Base-by-base conservation (phyloP, 2,113 vertebrate species). In the Marmota monax region DNA sequence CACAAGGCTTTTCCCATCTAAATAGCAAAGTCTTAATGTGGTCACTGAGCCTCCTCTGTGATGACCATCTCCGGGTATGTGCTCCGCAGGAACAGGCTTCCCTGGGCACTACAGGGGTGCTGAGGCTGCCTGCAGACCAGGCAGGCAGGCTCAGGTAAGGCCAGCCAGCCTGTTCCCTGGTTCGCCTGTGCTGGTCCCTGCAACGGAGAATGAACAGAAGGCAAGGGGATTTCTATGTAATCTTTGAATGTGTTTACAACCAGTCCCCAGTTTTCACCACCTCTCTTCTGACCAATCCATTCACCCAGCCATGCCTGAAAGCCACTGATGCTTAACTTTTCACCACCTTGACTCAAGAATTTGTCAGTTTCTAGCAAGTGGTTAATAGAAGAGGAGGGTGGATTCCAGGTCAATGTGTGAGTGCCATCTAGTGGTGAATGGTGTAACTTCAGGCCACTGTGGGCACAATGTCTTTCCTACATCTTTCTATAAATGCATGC, bases 331-430 rank as follows among this genome's bases (percentile, higher is more conserved):
- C n/a, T 92, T 85, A 95, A 94, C 90, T 97, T 97, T 96, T 96
- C 96, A 94, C 92, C 96, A 97, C 97, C 73, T 96, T 25, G 82
- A 83, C 83, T 86, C 34, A 90, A 94, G 70, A 96, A 93, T 93
- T 91, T 91, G 83, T 96, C 92, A 18, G 83, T 91, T 96, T 89
- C 94, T 39, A 70, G 48, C 83, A 92, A 56, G 39, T 18, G 2
- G 39, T 93, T 73, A 45, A 10, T 34, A 74, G 74, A 22, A 67
- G 0, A 16, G 22, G 45, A 4, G 65, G 1, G 10, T 7, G 3
- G 4, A 23, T 85, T 37, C 53, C 89, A 1, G 0, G 16, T 25
- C n/a, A 2, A 12, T 83, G 91, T 63, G 10, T 45, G 92, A 85
- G 92, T 39, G 88, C 97, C 97, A 94, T 89, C 97, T 97, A 95